A percentile compares a stretch with the other conserved stretches of the same genome.
phyloP scores from a whole-genome alignment of 2,113 vertebrate species.

The Hippoglossus stenolepis region DNA sequence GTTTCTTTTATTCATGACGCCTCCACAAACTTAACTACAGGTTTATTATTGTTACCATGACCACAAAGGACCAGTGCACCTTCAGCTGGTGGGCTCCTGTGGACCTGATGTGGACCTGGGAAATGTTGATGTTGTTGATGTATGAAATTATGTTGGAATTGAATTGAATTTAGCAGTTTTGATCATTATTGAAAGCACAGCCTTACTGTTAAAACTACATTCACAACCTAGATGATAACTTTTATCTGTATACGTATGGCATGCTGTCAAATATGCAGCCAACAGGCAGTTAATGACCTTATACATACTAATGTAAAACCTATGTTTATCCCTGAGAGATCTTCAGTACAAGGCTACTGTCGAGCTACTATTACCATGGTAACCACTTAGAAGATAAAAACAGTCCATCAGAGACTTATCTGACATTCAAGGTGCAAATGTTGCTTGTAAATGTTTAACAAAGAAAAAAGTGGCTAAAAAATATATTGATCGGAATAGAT shows the following conservation, averaged over 20 bases:
- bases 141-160: too few species aligned
- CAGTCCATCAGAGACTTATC: neutral
- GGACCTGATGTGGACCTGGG: too few species aligned
- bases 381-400: neutral
- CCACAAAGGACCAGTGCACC: too few species aligned
- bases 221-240: neutral
- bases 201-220: neutral
- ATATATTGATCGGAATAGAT: neutral
- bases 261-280: neutral
- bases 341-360: neutral
- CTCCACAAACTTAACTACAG: neutral
- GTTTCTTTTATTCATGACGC: neutral
- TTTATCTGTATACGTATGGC: neutral
- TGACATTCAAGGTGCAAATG: conserved; percentile 2
- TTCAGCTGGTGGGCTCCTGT: too few species aligned
- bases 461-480: neutral
- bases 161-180: neutral
- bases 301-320: neutral
- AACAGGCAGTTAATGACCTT: neutral
- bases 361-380: conserved; percentile 6
- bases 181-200: neutral
- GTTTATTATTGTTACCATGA: neutral
- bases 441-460: neutral
- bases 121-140: too few species aligned
- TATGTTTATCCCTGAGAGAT: neutral